phyloP scores from a whole-genome alignment of 2,113 vertebrate genomes.

The Diphyllodes magnificus region DNA sequence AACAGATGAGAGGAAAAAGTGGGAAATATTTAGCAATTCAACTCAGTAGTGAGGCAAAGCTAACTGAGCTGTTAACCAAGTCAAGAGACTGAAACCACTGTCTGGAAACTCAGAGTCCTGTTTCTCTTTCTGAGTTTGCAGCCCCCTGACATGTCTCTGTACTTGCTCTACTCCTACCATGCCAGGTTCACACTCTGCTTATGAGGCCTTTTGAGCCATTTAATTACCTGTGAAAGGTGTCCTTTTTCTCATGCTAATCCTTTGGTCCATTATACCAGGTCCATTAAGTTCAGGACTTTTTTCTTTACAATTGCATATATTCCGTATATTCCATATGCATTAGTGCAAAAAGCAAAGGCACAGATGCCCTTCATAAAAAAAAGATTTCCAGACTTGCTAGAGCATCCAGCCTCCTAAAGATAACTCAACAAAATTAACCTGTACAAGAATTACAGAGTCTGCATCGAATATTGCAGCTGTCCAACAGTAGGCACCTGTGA shows the following conservation, averaged over 20 bases:
- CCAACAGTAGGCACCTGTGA: neutral
- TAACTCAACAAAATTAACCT: neutral
- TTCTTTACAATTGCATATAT: neutral
- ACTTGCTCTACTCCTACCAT: neutral
- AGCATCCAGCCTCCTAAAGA: too few relatives aligned
- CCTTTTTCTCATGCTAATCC: neutral
- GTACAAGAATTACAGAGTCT: neutral
- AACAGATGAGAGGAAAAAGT: neutral
- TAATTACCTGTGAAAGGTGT: neutral
- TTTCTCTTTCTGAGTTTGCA: neutral
- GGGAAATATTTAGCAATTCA: neutral
- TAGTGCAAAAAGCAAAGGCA: neutral
- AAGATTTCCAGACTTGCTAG: neutral
- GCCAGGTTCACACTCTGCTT: neutral
- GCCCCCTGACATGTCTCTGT: neutral
- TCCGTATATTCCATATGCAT: neutral
- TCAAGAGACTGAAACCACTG: neutral
- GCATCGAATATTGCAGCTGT: neutral
- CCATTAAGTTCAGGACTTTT: neutral
- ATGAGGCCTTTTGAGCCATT: neutral
- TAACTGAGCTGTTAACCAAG: neutral
- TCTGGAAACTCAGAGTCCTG: neutral
- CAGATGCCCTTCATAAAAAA: neutral
- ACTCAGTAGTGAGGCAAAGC: neutral
- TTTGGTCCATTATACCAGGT: neutral